phyloP scores from a whole-genome alignment of 1,140 invertebrate genomes.

The Musca domestica region DNA sequence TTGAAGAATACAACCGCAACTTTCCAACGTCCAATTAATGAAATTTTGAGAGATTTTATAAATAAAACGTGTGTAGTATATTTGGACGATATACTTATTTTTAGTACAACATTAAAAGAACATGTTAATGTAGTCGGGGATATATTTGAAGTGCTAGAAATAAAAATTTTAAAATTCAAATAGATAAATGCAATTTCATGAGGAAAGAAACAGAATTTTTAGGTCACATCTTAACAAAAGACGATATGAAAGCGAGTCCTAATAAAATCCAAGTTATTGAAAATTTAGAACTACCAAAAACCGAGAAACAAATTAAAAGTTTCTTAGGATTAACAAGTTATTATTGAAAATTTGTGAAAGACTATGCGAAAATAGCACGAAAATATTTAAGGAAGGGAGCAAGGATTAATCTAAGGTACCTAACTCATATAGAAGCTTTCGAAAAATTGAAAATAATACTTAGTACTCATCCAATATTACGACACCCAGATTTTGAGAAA shows the following conservation, averaged over 20 bases:
- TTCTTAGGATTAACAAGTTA: constrained; percentile 38
- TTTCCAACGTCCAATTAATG: constrained; percentile 54
- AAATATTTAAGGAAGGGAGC: constrained; percentile 14
- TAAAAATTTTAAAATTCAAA: constrained; percentile 33
- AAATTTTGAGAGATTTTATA: no score
- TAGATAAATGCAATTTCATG: no score
- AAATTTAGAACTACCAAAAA: constrained; percentile 27
- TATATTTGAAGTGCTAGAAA: constrained; percentile 47
- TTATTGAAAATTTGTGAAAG: constrained; percentile 30
- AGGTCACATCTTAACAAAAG: no score
- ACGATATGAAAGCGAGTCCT: constrained; percentile 43
- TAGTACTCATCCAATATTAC: constrained; percentile 13
- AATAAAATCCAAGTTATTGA: constrained; percentile 31
- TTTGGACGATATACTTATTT: no score
- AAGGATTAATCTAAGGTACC: constrained; percentile 2
- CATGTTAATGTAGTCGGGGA: constrained; percentile 38
- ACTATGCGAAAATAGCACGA: constrained; percentile 3
- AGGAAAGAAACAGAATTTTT: no score
- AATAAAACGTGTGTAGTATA: no score
- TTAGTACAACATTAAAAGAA: no score
- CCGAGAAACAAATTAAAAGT: constrained; percentile 32
- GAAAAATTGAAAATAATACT: constrained; percentile 2
- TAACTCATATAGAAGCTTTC: background rate
- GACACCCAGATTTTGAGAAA: constrained; percentile 16
- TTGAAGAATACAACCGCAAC: constrained; percentile 49